Percentiles rank a stretch among this genome's conserved stretches.
Conservation (phyloP, 2,888 invertebrate genomes). For the Euplexia lucipara region DNA sequence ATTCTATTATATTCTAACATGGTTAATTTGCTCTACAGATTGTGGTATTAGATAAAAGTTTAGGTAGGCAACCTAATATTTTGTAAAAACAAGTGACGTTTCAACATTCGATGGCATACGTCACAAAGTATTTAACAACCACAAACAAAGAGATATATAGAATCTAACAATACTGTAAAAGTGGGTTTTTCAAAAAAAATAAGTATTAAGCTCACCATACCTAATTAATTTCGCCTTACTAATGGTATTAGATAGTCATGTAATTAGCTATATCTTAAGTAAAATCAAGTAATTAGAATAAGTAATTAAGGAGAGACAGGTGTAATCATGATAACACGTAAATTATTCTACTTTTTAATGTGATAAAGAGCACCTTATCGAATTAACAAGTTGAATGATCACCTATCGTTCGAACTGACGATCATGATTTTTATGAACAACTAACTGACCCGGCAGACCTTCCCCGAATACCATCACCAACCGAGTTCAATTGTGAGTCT, state of each 20-base stretch:
- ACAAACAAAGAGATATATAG: constrained; percentile 2
- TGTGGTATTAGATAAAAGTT: not conserved
- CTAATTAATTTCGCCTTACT: constrained; percentile 9
- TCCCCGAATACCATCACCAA: too few relatives aligned
- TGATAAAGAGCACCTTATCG: not conserved
- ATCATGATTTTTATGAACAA: not conserved
- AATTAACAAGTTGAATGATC: constrained; percentile 4
- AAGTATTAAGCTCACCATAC: not conserved
- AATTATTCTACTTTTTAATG: constrained; percentile 17
- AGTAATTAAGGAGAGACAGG: constrained; percentile 12
- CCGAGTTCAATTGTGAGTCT: too few relatives aligned
- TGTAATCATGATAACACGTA: constrained; percentile 15
- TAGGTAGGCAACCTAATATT: not conserved
- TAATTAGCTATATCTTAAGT: constrained; percentile 25
- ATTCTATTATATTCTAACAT: too few relatives aligned
- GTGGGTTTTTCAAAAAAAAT: constrained; percentile 16
- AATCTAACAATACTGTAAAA: not conserved
- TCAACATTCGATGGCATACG: not conserved
- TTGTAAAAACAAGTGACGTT: constrained; percentile 14
- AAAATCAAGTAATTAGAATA: constrained; percentile 12
- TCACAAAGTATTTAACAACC: constrained; percentile 15
- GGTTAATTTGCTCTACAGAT: not conserved
- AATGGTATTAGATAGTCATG: not conserved
- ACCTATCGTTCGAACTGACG: not conserved
- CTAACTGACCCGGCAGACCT: too few relatives aligned